Conservation (phyloP, 35 echinoderm and acorn worm genomes). For the Ptychodera flava region DNA sequence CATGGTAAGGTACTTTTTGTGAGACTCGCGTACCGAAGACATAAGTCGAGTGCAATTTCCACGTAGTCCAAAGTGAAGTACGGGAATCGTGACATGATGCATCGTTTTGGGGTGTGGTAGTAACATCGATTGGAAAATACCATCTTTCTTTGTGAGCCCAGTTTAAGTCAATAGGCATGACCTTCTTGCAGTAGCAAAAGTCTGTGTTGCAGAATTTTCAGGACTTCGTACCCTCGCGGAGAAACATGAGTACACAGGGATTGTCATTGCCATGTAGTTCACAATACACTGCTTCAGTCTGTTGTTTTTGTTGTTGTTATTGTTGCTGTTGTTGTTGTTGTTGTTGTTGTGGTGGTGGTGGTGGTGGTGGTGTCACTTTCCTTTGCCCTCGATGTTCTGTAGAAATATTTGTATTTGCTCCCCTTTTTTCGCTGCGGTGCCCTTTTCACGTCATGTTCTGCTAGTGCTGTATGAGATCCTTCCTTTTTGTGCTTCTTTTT, state of each 20-base stretch:
- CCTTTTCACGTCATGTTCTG: no score
- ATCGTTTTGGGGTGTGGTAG: background rate
- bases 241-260: background rate
- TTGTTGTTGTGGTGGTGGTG: no score
- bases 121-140: conserved; percentile 4
- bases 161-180: conserved; percentile 8
- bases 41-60: no score
- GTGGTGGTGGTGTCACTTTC: background rate
- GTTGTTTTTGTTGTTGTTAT: no score
- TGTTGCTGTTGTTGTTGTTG: background rate
- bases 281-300: background rate
- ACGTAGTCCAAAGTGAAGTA: no score
- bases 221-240: background rate
- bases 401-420: no score
- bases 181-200: no score
- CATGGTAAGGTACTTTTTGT: no score
- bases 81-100: conserved; percentile 8
- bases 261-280: background rate
- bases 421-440: no score
- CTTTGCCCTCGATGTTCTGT: background rate
- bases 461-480: no score
- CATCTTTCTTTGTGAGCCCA: conserved; percentile 15
- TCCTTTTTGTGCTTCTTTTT: no score
- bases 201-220: background rate
- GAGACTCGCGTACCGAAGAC: no score